A percentile compares a stretch with the other conserved stretches of the same genome.
Evolutionary conservation across 2,888 invertebrate genomes (phyloP).

Genomic region (Idaea dimidiata): DNA sequence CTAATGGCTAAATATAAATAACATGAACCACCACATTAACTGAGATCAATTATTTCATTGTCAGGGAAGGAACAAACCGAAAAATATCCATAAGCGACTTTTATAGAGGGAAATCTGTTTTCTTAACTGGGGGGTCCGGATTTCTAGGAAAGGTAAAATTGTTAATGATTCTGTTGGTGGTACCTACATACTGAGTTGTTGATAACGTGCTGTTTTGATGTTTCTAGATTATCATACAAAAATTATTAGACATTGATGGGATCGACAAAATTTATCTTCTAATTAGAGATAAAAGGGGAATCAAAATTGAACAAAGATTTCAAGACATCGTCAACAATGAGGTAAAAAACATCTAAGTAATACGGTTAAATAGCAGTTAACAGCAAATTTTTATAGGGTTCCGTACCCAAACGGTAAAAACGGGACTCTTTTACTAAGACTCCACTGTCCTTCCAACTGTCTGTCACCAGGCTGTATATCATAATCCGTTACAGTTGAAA

Average conservation of each 20-base stretch:
- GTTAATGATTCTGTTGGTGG: neutral
- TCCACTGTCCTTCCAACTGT: too few relatives aligned
- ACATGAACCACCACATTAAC: too few relatives aligned
- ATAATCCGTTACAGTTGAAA: too few relatives aligned
- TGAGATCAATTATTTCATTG: neutral
- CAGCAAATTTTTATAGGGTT: too few relatives aligned
- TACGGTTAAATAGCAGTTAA: too few relatives aligned
- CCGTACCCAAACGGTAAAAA: too few relatives aligned
- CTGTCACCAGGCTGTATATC: too few relatives aligned
- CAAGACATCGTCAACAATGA: neutral
- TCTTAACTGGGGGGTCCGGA: neutral
- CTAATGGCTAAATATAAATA: too few relatives aligned
- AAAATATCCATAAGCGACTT: conserved; percentile 7
- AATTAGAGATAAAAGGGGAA: neutral
- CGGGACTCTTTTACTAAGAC: too few relatives aligned
- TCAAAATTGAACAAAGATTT: neutral
- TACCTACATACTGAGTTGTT: neutral
- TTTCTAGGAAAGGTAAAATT: neutral
- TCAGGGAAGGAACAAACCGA: neutral
- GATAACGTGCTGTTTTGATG: neutral
- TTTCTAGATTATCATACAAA: neutral
- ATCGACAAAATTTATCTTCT: neutral
- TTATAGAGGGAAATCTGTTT: neutral
- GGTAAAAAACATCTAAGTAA: neutral
- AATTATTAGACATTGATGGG: neutral